Conservation (phyloP, 2,113 vertebrate species). For the Hippocampus mohnikei region DNA sequence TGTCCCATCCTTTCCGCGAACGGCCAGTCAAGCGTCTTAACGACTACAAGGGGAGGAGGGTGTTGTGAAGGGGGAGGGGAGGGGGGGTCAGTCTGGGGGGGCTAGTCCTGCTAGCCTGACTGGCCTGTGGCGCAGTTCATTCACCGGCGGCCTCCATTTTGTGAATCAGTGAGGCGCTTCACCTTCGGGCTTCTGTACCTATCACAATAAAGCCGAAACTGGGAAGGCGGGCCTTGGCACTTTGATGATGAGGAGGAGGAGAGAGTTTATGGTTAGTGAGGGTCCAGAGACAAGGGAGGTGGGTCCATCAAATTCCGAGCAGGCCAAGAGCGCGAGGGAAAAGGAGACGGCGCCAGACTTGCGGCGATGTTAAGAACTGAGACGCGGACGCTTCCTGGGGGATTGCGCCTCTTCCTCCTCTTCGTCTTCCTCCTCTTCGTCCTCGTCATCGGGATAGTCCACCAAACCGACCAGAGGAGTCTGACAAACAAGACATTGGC, state of each 20-base stretch:
- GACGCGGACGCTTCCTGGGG: constrained; percentile 90
- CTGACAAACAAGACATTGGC: constrained; percentile 56
- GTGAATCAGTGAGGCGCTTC: constrained; percentile 26
- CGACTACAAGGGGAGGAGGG: constrained; percentile 41
- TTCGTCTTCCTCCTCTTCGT: constrained; percentile 85
- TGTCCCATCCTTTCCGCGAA: constrained; percentile 53
- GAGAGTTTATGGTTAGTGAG: constrained; percentile 14
- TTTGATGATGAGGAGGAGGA: constrained; percentile 58
- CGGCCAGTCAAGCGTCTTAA: constrained; percentile 80
- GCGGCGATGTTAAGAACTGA: constrained; percentile 84
- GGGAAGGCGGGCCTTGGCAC: constrained; percentile 32
- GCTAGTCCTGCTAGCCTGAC: constrained; percentile 80
- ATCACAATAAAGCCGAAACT: constrained; percentile 35
- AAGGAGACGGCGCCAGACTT: constrained; percentile 26
- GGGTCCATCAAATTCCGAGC: constrained; percentile 63
- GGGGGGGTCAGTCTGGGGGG: constrained; percentile 13
- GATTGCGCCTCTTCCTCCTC: constrained; percentile 82
- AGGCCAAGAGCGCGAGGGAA: too few species aligned
- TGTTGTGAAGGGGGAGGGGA: neutral
- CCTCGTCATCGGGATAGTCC: constrained; percentile 97
- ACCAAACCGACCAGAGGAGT: constrained; percentile 90
- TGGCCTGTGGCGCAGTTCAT: constrained; percentile 57
- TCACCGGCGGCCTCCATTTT: constrained; percentile 48
- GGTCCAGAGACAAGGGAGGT: constrained; percentile 57
- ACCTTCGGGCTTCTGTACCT: constrained; percentile 40